phyloP scores from a whole-genome alignment of 2,797 vertebrate genomes.

The Propithecus deckenii region DNA sequence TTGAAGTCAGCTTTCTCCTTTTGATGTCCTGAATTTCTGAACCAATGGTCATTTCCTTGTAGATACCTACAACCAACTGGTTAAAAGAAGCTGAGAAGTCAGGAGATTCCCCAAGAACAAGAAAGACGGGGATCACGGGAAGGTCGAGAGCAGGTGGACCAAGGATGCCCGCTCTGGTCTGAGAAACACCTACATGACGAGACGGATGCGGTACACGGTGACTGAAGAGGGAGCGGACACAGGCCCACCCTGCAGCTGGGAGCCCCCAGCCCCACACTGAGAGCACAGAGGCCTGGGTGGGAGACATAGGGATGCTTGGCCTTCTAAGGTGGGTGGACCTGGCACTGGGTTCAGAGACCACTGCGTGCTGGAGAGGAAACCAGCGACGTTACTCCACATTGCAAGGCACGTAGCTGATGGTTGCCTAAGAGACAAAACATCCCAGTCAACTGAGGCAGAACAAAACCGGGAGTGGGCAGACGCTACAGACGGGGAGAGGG shows the following conservation, averaged over 20 bases:
- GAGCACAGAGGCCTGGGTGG: not conserved
- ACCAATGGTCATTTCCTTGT: not conserved
- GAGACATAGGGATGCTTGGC: accelerated
- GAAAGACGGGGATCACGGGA: accelerated
- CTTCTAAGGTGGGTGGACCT: not conserved
- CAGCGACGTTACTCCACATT: too few species aligned
- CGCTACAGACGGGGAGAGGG: too few species aligned
- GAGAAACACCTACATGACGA: not conserved
- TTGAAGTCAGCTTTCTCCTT: not conserved
- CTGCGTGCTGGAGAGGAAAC: not conserved
- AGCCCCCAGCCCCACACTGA: not conserved
- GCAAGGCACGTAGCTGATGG: not conserved
- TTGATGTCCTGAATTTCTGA: not conserved
- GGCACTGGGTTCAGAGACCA: not conserved
- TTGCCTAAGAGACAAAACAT: not conserved
- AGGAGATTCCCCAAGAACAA: not conserved
- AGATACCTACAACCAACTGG: not conserved
- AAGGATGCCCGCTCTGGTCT: accelerated
- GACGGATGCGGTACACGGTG: accelerated
- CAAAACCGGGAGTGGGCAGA: too few species aligned
- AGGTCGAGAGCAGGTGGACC: not conserved
- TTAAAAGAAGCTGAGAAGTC: not conserved
- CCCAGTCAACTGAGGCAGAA: not conserved
- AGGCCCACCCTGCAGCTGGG: too few species aligned
- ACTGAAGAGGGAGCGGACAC: not conserved